Evolutionary conservation across 2,888 invertebrate genomes (phyloP).

Genomic region (Macaria notata): DNA sequence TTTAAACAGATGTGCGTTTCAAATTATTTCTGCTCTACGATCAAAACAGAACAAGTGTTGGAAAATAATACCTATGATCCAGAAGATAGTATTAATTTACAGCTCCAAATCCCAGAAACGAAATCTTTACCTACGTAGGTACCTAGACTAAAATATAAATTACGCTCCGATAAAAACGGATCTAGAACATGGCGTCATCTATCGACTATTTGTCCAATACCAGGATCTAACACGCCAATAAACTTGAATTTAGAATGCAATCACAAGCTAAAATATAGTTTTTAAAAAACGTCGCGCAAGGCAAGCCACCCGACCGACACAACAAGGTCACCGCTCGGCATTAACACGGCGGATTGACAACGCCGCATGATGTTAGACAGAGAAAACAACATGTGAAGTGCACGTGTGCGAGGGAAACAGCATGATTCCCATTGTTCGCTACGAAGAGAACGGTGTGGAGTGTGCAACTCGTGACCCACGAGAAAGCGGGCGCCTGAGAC

Average conservation of each 20-base stretch:
- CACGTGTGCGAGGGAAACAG: slow-evolving; percentile 49
- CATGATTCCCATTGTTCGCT: slow-evolving; percentile 67
- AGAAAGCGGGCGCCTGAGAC: slow-evolving; percentile 66
- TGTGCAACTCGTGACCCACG: slow-evolving; percentile 74
- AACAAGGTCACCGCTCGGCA: slow-evolving; percentile 67
- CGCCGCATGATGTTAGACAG: slow-evolving; percentile 53
- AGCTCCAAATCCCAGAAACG: too few species aligned
- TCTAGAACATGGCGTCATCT: slow-evolving; percentile 2
- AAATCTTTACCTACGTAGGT: too few species aligned
- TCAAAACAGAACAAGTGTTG: too few species aligned
- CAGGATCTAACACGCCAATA: slow-evolving; percentile 14
- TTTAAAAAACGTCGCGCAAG: slow-evolving; percentile 15
- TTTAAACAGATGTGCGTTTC: too few species aligned
- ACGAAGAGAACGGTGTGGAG: slow-evolving; percentile 72
- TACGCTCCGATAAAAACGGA: neutral
- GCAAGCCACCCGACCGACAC: slow-evolving; percentile 50
- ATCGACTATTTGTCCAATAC: neutral
- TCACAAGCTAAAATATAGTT: slow-evolving; percentile 3
- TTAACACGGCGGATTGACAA: slow-evolving; percentile 60
- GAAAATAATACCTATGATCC: too few species aligned
- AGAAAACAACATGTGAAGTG: slow-evolving; percentile 35
- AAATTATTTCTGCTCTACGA: too few species aligned
- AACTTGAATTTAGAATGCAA: neutral
- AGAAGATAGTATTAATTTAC: too few species aligned
- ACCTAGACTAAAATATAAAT: too few species aligned